Percentiles rank a stretch among this genome's conserved stretches.
Evolutionary conservation across 2,888 invertebrate genomes (phyloP).

Genomic region (Heteropelma amictum): DNA sequence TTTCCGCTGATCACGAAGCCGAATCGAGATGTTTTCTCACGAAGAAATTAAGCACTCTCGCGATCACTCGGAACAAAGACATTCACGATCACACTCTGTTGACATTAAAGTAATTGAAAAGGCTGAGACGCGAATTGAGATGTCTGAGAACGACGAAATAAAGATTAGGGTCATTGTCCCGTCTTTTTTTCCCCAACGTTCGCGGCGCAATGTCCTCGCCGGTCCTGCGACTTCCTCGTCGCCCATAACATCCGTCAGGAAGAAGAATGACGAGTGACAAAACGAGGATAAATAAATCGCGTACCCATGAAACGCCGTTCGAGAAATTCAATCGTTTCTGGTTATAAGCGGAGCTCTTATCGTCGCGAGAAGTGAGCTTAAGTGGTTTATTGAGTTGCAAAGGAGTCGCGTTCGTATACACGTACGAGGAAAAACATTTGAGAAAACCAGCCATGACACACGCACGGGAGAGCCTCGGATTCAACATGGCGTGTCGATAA

Average conservation of each 20-base stretch:
- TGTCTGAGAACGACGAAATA: too few relatives aligned
- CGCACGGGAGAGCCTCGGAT: neutral
- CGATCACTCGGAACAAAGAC: too few relatives aligned
- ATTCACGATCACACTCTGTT: too few relatives aligned
- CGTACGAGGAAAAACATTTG: neutral
- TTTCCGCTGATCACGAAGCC: too few relatives aligned
- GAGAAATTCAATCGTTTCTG: conserved; percentile 58
- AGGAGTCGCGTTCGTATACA: neutral
- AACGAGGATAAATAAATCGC: neutral
- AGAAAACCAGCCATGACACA: neutral
- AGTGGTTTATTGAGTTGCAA: conserved; percentile 26
- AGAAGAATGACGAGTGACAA: neutral
- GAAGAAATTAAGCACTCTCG: too few relatives aligned
- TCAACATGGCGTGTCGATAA: neutral
- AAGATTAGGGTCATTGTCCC: too few relatives aligned
- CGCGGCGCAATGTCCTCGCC: too few relatives aligned
- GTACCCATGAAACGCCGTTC: conserved; percentile 26
- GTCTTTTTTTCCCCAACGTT: too few relatives aligned
- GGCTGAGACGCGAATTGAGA: too few relatives aligned
- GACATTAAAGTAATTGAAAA: too few relatives aligned
- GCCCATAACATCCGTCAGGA: neutral
- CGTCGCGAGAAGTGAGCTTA: neutral
- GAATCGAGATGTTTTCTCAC: too few relatives aligned
- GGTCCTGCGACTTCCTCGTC: neutral
- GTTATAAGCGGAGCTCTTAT: conserved; percentile 62